These are phyloP conservation scores for Orthochromis malagaraziensis DNA, from an alignment of 2,113 vertebrate genomes.

Conservation along the genomic window DNA sequence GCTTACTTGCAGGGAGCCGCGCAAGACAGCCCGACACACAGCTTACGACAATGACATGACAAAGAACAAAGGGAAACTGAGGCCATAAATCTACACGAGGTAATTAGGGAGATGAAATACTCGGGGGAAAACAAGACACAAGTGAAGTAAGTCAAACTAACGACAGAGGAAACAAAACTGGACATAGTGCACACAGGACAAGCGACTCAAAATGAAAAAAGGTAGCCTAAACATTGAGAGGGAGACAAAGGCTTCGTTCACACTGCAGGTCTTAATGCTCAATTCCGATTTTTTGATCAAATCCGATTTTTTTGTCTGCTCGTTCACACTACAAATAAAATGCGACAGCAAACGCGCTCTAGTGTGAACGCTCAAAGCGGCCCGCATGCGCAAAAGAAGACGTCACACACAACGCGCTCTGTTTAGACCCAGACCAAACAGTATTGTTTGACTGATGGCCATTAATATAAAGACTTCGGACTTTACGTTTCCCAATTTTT, in stretches of 20 bases:
- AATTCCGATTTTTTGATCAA: not conserved
- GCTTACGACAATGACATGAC: not conserved
- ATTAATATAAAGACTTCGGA: accelerated
- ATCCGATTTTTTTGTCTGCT: accelerated
- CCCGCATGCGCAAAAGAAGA: accelerated
- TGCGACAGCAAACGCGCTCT: accelerated
- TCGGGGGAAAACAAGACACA: not conserved
- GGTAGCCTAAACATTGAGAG: not conserved
- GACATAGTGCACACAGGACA: not conserved
- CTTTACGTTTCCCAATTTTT: not conserved
- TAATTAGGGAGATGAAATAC: not conserved
- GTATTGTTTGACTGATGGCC: accelerated
- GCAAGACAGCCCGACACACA: not conserved
- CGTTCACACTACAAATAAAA: accelerated
- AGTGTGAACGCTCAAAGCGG: accelerated
- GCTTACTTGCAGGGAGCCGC: not conserved
- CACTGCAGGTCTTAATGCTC: accelerated
- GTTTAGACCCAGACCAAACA: accelerated
- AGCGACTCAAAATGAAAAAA: not conserved
- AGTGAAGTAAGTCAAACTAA: not conserved
- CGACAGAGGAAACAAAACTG: not conserved
- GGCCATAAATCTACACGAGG: not conserved
- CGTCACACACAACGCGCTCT: accelerated
- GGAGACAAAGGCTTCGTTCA: not conserved
- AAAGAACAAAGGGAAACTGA: not conserved